Evolutionary conservation across 2,797 vertebrate species (phyloP).

Genomic region (Pangasius sanitwongsei): DNA sequence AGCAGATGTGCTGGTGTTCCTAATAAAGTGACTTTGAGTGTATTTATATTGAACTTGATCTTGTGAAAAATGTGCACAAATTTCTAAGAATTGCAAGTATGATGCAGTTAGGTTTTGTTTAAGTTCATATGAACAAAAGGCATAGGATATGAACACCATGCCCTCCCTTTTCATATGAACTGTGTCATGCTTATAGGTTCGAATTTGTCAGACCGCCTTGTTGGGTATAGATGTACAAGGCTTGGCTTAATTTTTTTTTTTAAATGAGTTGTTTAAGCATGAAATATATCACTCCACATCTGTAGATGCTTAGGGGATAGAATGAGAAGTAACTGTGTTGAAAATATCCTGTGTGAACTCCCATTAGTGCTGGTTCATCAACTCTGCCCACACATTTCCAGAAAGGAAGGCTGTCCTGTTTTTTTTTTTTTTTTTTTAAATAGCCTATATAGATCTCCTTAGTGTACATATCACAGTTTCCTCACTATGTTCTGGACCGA

Average conservation of each 20-base stretch:
- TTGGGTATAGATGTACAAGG: neutral
- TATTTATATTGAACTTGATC: neutral
- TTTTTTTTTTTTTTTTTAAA: neutral
- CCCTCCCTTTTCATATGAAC: neutral
- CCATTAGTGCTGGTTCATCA: constrained; percentile 21
- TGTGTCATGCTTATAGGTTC: neutral
- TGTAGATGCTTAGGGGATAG: constrained; percentile 1
- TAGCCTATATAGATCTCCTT: neutral
- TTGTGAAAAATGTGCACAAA: neutral
- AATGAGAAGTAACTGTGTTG: neutral
- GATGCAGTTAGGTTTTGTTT: neutral
- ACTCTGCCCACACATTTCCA: constrained; percentile 35
- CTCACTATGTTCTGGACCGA: neutral
- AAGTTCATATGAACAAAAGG: neutral
- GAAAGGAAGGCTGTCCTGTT: neutral
- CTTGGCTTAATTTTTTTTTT: neutral
- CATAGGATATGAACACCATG: neutral
- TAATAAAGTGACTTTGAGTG: neutral
- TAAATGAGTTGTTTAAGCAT: neutral
- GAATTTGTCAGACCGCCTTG: too few species aligned
- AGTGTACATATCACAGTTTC: neutral
- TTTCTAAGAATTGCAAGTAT: neutral
- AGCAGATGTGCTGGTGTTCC: neutral
- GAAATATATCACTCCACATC: neutral
- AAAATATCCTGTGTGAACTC: constrained; percentile 4